A percentile compares a stretch with the other conserved stretches of the same genome.
Evolutionary conservation across 1,140 invertebrate species (phyloP).

Genomic region (Drosophila kikkawai): DNA sequence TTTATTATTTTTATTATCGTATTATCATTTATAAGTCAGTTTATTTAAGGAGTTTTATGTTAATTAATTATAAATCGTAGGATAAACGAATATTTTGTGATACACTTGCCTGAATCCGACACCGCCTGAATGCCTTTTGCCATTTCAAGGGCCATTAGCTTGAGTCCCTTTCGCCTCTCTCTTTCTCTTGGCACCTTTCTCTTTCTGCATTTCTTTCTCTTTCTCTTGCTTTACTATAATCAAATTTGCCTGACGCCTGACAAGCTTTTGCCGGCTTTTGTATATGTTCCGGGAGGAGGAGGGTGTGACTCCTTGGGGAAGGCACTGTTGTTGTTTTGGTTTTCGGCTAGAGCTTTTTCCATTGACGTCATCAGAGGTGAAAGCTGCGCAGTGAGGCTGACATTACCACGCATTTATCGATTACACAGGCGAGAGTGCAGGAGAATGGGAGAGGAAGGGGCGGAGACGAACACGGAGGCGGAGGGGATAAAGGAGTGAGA

Average conservation of each 20-base stretch:
- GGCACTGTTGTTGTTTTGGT: conserved; percentile 61
- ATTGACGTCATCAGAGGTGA: conserved; percentile 82
- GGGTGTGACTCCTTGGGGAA: conserved; percentile 24
- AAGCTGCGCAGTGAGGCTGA: conserved; percentile 77
- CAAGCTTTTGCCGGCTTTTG: conserved; percentile 74
- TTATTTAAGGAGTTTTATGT: not conserved
- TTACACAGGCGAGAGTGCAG: conserved; percentile 30
- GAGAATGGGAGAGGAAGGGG: not conserved
- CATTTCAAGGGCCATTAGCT: conserved; percentile 70
- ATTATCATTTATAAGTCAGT: no score
- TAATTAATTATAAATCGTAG: not conserved
- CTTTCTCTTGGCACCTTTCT: not conserved
- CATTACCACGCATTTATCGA: conserved; percentile 80
- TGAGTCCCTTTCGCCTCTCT: not conserved
- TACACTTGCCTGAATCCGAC: not conserved
- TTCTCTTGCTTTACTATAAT: conserved; percentile 70
- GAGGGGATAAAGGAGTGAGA: not conserved
- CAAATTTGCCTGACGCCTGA: conserved; percentile 57
- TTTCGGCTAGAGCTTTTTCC: conserved; percentile 64
- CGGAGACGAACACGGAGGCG: not conserved
- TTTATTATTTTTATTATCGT: no score
- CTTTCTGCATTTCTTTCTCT: conserved; percentile 4
- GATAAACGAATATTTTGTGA: not conserved
- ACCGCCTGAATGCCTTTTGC: conserved; percentile 52
- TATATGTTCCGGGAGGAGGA: conserved; percentile 4